Base-by-base conservation (phyloP, 2,113 vertebrate genomes). In the Cercopithecus mona region DNA sequence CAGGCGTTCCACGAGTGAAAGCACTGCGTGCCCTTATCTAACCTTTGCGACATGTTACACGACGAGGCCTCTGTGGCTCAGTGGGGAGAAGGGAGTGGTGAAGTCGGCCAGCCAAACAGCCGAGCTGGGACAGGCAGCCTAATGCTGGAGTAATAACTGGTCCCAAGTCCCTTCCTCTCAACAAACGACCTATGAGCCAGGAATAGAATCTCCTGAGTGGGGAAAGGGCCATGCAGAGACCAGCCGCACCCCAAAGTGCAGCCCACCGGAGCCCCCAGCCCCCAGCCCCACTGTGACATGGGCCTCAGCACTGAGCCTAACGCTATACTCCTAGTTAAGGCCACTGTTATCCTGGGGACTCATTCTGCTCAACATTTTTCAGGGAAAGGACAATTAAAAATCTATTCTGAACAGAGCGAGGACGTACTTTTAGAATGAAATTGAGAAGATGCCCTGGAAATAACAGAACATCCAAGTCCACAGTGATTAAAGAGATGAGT, bases 321-420 rank as follows among this genome's bases (percentile, higher is more conserved):
- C 22, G 8, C 45, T 0, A 6, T 59, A n/a, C 52, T 48, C 82
- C 76, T 85, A 43, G 10, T 79, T 38, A 61, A 93, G 85, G 52
- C 38, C 50, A 7, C 55, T 32, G 48, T 35, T 50, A 66, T 72
- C 85, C 72, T 25, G 79, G 85, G 82, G 68, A 89, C 92, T 97
- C 48, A 78, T 61, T 95, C 22, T 22, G 20, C 59, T 97, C 82
- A 40, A 86, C 61, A 32, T 64, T 89, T 90, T 90, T 70, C 93
- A 88, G 88, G 88, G 73, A 78, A 90, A 93, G 91, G 88, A 78
- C 96, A 96, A 97, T 79, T 96, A 97, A 93, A 95, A 96, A 93
- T 83, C 96, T 97, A 81, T 84, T 95, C 81, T 91, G 91, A 95
- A 93, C 13, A 83, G 85, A 95, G 81, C 2, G 14, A 73, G 96